Conservation (phyloP, 2,113 vertebrate species). For the Hypanus sabinus region DNA sequence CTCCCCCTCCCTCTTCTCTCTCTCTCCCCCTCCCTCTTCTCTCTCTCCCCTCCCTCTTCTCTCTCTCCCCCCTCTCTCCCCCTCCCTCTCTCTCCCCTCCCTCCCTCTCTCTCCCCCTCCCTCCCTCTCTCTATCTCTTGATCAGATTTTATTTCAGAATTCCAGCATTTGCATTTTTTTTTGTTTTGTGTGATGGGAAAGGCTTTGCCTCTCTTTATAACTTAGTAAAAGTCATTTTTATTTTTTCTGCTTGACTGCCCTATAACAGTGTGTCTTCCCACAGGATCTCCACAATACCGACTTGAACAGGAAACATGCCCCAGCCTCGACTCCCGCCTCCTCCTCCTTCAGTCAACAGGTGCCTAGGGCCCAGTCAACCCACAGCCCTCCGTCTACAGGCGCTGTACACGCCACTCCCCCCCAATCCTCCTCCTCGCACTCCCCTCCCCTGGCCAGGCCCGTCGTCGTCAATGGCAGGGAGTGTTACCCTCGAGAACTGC, state of each 20-base stretch:
- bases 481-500: conserved; percentile 49
- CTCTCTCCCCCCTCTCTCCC: not conserved
- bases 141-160: no score
- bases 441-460: conserved; percentile 36
- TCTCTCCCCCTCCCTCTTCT: not conserved
- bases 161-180: no score
- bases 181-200: no score
- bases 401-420: not conserved
- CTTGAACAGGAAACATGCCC: conserved; percentile 46
- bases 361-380: conserved; percentile 41
- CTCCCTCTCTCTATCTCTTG: no score
- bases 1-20: no score
- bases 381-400: not conserved
- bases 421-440: conserved; percentile 30
- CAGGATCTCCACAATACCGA: conserved; percentile 67
- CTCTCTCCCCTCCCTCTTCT: no score
- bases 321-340: not conserved
- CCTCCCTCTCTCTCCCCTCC: not conserved
- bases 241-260: not conserved
- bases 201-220: not conserved
- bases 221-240: not conserved
- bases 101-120: not conserved
- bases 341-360: not conserved
- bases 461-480: conserved; percentile 36
- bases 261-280: conserved; percentile 18